These are phyloP conservation scores for Girardinus metallicus DNA, from an alignment of 2,797 vertebrate genomes.

Conservation along the genomic window DNA sequence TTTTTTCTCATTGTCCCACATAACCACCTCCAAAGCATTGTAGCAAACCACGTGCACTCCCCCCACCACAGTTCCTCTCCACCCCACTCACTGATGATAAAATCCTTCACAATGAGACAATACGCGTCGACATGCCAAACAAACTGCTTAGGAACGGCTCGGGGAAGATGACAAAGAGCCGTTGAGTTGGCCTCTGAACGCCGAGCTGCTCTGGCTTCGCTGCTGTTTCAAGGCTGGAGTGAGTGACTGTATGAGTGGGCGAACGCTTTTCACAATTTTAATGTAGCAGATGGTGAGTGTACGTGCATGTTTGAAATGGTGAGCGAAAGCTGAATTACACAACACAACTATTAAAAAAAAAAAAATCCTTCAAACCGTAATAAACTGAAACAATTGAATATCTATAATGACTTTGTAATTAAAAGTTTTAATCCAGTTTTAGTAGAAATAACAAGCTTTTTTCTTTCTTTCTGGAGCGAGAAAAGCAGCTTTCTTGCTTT, in stretches of 20 bases:
- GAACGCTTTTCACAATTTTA: not conserved
- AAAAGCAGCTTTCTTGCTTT: not conserved
- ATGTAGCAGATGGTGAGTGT: constrained; percentile 1
- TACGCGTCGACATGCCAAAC: constrained; percentile 1
- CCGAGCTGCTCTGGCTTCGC: not conserved
- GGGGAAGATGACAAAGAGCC: constrained; percentile 1
- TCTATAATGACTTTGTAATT: not conserved
- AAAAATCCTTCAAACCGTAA: not conserved
- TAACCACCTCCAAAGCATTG: not conserved
- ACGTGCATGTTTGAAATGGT: not conserved
- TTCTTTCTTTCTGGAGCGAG: not conserved
- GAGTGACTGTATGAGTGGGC: not conserved
- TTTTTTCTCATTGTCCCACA: not conserved
- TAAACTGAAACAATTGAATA: not conserved
- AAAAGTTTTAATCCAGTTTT: not conserved
- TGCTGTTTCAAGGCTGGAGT: not conserved
- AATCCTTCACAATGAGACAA: constrained; percentile 8
- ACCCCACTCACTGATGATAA: not conserved
- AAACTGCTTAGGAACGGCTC: constrained; percentile 10
- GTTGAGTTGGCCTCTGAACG: not conserved
- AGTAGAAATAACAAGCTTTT: not conserved
- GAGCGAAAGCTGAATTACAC: not conserved
- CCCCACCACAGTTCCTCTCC: not conserved
- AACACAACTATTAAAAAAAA: not conserved
- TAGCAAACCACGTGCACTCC: not conserved